Base-by-base conservation (phyloP, 1,140 invertebrate genomes). In the Eurosta solidaginis region DNA sequence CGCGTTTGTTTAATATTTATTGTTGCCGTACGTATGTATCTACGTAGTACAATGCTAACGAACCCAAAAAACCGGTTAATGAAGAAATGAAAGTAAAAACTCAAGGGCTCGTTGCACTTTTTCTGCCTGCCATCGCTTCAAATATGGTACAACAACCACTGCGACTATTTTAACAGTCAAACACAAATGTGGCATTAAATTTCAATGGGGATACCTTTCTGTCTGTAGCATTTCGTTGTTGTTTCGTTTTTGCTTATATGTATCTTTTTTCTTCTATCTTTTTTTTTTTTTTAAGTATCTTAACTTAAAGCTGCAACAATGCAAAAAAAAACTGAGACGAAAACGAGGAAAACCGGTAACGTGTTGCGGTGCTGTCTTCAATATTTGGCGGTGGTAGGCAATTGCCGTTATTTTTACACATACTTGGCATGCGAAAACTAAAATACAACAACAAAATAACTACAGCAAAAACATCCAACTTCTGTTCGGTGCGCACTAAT, bases 51-150 rank as follows among this genome's bases (percentile, higher is more conserved):
- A 44, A 74, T 36, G 40, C 63, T 27, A 74, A 74, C 73, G 73
- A 74, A 74, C 73, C 44, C 73, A 74, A 29, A 3, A 63, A 27
- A 73, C 74, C 47, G 59, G 49, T 73, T 27, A 40, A 74, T 29
- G 47, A 42, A 76, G 68, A 78, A 85, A 83, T 82, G 84, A 85
- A 85, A 85, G 84, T 85, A 85, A 85, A 85, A 85, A 85, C 84
- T 85, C 83, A 85, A 85, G 84, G 84, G 84, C 84, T 85, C 59
- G 59, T 68, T 85, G 84, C 84, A 85, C 84, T 85, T 85, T 85
- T 81, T 80, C 54, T 63, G n/a, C n/a, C n/a, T n/a, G 45, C 45
- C 14, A 52, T 27, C 49, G 44, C 36, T 80, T n/a, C 14, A 47
- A 50, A 27, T 74, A 45, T 36, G 75, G 44, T 4, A 68, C 29